Conservation (phyloP, 2,888 invertebrate species). For the Megastigmus dorsalis region DNA sequence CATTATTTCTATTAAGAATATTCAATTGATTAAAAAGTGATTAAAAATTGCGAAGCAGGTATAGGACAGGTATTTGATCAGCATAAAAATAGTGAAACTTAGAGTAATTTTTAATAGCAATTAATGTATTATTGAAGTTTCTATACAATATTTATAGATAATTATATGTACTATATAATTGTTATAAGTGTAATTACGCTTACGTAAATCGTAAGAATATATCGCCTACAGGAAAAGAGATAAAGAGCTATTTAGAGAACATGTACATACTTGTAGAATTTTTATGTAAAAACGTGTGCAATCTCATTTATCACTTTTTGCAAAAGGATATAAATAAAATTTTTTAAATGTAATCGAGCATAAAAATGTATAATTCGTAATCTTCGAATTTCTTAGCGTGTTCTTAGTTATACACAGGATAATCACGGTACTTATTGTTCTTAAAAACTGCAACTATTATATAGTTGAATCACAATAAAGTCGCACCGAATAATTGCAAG, state of each 20-base stretch:
- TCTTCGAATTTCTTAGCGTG: slow-evolving; percentile 28
- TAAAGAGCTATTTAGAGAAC: slow-evolving; percentile 63
- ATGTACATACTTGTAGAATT: slow-evolving; percentile 56
- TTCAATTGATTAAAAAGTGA: background rate
- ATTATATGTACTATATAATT: slow-evolving; percentile 70
- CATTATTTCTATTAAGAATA: slow-evolving; percentile 6
- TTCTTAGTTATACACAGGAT: slow-evolving; percentile 39
- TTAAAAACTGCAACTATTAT: slow-evolving; percentile 50
- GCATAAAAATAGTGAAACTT: background rate
- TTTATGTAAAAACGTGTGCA: slow-evolving; percentile 57
- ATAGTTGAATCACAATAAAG: slow-evolving; percentile 53
- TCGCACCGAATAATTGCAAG: slow-evolving; percentile 52
- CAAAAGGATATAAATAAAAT: slow-evolving; percentile 48
- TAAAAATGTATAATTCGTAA: slow-evolving; percentile 45
- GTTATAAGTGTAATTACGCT: slow-evolving; percentile 67
- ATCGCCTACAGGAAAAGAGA: slow-evolving; percentile 64
- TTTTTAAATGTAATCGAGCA: slow-evolving; percentile 39
- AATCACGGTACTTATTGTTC: slow-evolving; percentile 44
- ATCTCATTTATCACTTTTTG: slow-evolving; percentile 52
- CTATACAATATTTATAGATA: slow-evolving; percentile 74
- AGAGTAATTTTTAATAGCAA: slow-evolving; percentile 69
- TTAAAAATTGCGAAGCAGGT: slow-evolving; percentile 10
- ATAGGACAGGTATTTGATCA: slow-evolving; percentile 3
- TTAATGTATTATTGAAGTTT: slow-evolving; percentile 73
- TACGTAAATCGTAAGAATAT: slow-evolving; percentile 67